phyloP scores from a whole-genome alignment of 2,797 vertebrate genomes.

The Sparus aurata region DNA sequence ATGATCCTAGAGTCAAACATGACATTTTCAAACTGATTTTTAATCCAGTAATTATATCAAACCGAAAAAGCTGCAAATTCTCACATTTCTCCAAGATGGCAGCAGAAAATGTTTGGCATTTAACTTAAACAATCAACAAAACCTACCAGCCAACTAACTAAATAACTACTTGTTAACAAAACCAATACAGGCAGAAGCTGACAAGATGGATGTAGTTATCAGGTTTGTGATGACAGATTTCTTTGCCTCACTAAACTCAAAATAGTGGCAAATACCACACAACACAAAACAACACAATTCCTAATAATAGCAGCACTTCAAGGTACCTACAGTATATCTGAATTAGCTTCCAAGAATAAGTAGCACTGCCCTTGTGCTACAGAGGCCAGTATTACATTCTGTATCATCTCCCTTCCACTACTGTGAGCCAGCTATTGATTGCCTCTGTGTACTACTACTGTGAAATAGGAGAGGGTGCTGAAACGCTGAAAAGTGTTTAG shows the following conservation, averaged over 20 bases:
- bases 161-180: too few relatives aligned
- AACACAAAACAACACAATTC: background rate
- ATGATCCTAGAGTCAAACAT: background rate
- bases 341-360: background rate
- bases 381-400: conserved; percentile 7
- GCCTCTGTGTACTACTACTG: conserved; percentile 57
- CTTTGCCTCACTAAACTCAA: background rate
- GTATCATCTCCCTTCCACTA: conserved; percentile 12
- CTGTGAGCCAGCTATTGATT: conserved; percentile 69
- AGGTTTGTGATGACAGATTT: too few relatives aligned
- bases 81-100: background rate
- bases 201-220: too few relatives aligned
- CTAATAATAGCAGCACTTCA: background rate
- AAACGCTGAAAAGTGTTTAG: conserved; percentile 63
- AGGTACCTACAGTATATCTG: background rate
- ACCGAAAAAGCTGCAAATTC: background rate
- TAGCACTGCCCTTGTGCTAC: background rate
- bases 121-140: too few relatives aligned
- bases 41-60: background rate
- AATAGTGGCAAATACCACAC: background rate
- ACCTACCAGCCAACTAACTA: too few relatives aligned
- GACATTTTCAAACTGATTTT: background rate
- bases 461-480: conserved; percentile 71
- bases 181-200: too few relatives aligned
- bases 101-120: too few relatives aligned